Conservation (phyloP, 2,113 vertebrate genomes). For the Pleuronectes platessa region DNA sequence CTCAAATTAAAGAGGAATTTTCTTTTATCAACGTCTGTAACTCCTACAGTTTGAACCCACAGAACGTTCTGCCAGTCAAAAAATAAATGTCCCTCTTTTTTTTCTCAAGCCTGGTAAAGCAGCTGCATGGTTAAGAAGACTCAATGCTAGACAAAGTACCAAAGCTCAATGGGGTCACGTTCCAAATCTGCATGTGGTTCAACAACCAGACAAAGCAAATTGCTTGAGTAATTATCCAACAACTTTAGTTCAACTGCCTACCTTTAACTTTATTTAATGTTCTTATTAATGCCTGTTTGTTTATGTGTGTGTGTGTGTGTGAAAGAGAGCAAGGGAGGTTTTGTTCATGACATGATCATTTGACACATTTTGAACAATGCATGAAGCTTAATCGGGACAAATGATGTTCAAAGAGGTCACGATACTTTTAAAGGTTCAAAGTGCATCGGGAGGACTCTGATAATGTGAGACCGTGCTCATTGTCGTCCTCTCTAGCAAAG, state of each 20-base stretch:
- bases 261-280: too few species aligned
- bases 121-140: background rate
- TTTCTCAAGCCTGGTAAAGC: background rate
- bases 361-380: slow-evolving; percentile 6
- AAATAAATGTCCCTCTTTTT: slow-evolving; percentile 18
- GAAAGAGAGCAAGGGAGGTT: background rate
- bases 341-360: background rate
- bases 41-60: background rate
- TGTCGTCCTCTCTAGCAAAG: background rate
- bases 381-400: background rate
- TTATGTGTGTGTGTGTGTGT: too few species aligned
- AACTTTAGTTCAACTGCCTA: background rate
- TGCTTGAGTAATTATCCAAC: background rate
- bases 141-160: background rate
- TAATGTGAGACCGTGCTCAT: background rate
- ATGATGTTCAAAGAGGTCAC: slow-evolving; percentile 7
- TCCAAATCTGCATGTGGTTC: background rate
- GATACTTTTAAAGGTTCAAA: slow-evolving; percentile 11
- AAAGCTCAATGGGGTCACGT: background rate
- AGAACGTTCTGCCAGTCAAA: background rate
- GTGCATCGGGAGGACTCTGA: too few species aligned
- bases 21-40: background rate
- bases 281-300: too few species aligned
- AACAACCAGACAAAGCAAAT: background rate
- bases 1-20: background rate